Evolutionary conservation across 2,113 vertebrate species (phyloP).

Genomic region (Sialia sialis): DNA sequence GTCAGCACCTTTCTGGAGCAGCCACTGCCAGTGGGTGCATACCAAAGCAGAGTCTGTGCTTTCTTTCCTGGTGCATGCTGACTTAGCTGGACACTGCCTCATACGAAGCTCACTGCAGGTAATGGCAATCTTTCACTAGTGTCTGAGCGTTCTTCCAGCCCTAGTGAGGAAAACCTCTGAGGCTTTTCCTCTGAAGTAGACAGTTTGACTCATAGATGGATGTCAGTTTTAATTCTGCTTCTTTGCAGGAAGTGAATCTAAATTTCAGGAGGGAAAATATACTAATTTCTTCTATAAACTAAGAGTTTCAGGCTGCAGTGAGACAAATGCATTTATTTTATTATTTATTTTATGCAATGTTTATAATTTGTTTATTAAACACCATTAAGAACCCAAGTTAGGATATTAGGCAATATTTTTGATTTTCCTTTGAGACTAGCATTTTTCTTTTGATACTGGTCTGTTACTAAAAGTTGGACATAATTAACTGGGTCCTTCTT

Average conservation of each 20-base stretch:
- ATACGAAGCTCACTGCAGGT: neutral
- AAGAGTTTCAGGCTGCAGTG: neutral
- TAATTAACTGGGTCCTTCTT: neutral
- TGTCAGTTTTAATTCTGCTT: neutral
- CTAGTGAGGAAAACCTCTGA: neutral
- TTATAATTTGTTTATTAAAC: neutral
- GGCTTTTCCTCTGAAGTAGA: neutral
- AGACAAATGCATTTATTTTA: neutral
- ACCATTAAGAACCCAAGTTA: neutral
- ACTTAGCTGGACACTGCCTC: neutral
- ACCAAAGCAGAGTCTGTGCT: neutral
- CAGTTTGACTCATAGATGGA: neutral
- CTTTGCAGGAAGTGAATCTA: neutral
- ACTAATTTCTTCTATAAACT: neutral
- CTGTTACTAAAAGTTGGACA: neutral
- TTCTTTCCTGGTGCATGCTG: neutral
- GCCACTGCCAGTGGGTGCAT: neutral
- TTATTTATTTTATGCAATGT: neutral
- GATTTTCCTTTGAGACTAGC: neutral
- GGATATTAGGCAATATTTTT: neutral
- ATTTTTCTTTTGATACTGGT: neutral
- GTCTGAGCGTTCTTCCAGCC: fast-evolving
- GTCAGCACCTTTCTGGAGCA: conserved; percentile 15
- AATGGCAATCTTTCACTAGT: neutral
- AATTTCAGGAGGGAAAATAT: neutral